Percentiles rank a stretch among this genome's conserved stretches.
These are phyloP conservation scores for Pangasius djambal DNA, from an alignment of 2,797 vertebrate species.

Conservation along the genomic window DNA sequence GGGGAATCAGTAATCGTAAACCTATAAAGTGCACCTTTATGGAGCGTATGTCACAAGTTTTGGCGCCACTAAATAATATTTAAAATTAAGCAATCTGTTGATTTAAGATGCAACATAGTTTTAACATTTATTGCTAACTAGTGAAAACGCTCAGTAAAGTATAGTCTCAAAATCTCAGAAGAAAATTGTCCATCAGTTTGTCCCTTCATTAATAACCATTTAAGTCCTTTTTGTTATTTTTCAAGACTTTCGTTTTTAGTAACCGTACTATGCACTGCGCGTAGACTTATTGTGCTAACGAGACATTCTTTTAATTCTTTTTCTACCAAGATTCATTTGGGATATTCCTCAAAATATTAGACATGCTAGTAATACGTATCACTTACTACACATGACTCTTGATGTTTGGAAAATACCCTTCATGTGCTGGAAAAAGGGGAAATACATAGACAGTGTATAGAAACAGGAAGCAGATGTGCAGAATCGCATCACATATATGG, in stretches of 20 bases:
- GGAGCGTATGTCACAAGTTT: background rate
- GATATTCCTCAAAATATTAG: background rate
- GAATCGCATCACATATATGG: background rate
- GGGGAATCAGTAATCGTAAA: background rate
- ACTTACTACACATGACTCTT: background rate
- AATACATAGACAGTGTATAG: background rate
- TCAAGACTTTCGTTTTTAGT: background rate
- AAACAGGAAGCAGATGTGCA: constrained; percentile 18
- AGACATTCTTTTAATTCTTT: background rate
- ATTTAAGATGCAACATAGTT: background rate
- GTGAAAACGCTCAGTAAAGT: background rate
- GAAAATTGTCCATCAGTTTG: background rate
- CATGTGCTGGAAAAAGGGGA: background rate
- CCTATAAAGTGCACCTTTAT: too few species aligned
- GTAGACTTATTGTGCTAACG: background rate
- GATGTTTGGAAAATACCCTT: constrained; percentile 1
- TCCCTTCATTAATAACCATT: background rate
- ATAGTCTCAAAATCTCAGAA: background rate
- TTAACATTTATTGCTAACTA: background rate
- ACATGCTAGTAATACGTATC: background rate
- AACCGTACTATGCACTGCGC: background rate
- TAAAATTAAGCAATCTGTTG: background rate
- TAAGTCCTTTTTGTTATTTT: background rate
- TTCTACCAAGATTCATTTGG: background rate
- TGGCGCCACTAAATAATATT: background rate